Base-by-base conservation (phyloP, 2,113 vertebrate genomes). In the Otocyon megalotis region DNA sequence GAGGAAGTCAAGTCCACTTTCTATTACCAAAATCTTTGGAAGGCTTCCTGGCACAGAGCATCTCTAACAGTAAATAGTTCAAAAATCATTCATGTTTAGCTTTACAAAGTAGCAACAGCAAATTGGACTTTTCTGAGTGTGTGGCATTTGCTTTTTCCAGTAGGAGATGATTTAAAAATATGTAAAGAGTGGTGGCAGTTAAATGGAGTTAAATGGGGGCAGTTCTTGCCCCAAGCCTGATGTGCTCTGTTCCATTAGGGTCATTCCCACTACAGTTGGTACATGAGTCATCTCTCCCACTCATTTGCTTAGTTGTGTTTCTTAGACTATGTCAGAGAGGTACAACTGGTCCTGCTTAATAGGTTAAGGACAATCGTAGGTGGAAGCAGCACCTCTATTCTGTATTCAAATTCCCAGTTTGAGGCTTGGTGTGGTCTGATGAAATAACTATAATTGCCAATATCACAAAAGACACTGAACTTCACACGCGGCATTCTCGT, bases 1-100 rank as follows among this genome's bases (percentile, higher is more conserved):
- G 5, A n/a, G n/a, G 32, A 95, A 30, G 35, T 56, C 82, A 93
- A 76, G 86, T 92, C 43, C 30, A 74, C 54, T 88, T 90, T 62
- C 24, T 58, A 32, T 24, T 19, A 32, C 79, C 50, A 53, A 11
- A 35, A 3, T 50, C 60, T 30, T 50, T 35, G 19, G 37, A 72
- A 9, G 22, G 74, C 43, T 72, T 84, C n/a, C 16, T 35, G 35
- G 50, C 17, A 65, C 65, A 17, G 32, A 71, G 32, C 17, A 12
- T 53, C 28, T 65, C 62, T 50, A 82, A 56, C 74, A 94, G 81
- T 26, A 63, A 80, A 35, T 10, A 48, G 12, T 88, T 77, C 81
- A 32, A 93, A 96, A 69, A 16, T 63, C 17, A 62, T 37, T 76
- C 54, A 24, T 37, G 48, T 32, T 95, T 84, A 32, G 43, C n/a